Evolutionary conservation across 2,797 vertebrate genomes (phyloP), one percentile per base, ranked within the genome.

Genomic region (Argentina silus): DNA sequence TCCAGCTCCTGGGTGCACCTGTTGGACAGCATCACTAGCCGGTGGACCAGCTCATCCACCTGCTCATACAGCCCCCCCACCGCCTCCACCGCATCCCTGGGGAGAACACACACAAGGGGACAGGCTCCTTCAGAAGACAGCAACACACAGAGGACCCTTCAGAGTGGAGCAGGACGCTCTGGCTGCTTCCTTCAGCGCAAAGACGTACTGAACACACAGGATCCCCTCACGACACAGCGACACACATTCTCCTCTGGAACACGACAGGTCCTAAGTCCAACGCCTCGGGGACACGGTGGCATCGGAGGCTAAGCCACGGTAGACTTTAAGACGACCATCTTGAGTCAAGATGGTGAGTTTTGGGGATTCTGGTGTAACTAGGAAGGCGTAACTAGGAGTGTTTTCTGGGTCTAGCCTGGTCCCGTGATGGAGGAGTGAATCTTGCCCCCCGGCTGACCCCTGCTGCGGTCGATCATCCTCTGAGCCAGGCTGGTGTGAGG

Each of bases 1-100:
- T 93, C 91, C 72, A 99, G 92, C 2, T 95, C 89, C 86, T 93
- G 94, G 5, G 94, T 94, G 83, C 89, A 92, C 73, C 88, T 80
- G 92, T 99, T 99, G 70, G 95, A 96, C 70, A 96, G 83, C 78
- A 92, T 94, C 63, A 97, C 97, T 84, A 99, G 91, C 0, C 86
- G 90, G 84, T 99, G 97, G 47, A 97, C 94, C 6, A 96, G 92
- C 87, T 95, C 95, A 23, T 99, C 98, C 81, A 97, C 96, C 14
- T 83, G 79, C 15, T 95, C 90, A 65, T 98, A 99, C 7, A 96
- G 93, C 47, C 83, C 50, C 0, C 89, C 76, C 45, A 89, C 97
- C 0, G 77, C 63, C 51, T 95, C 93, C 7, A 98, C 87, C 0
- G 93, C 92, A 21, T 90, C 92, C 81, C 94, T 96, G 84, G n/a